Evolutionary conservation across 2,797 vertebrate genomes (phyloP).

Genomic region (Hippopotamyrus pictus): DNA sequence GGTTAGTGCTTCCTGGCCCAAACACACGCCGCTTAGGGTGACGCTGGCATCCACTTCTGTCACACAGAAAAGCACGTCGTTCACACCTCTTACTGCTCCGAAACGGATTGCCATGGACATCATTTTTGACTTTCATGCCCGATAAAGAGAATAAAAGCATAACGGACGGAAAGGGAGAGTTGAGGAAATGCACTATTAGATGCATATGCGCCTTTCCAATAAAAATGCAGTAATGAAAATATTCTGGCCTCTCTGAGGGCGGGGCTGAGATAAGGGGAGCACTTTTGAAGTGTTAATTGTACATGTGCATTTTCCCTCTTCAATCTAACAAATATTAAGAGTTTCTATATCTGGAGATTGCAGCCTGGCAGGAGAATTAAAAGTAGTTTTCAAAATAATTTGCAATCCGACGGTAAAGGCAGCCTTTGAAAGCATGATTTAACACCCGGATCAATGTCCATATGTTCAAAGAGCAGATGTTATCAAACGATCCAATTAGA

Average conservation of each 20-base stretch:
- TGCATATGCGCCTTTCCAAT: not conserved
- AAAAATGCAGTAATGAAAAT: not conserved
- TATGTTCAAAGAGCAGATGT: constrained; percentile 4
- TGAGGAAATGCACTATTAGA: not conserved
- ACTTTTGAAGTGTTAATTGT: not conserved
- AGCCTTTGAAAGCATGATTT: not conserved
- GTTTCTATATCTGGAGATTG: not conserved
- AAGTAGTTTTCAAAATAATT: not conserved
- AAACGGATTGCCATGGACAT: not conserved
- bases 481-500: constrained; percentile 6
- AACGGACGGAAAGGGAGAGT: not conserved
- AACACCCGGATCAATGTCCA: constrained; percentile 32
- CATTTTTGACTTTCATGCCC: not conserved
- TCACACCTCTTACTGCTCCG: not conserved
- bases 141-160: not conserved
- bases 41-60: not conserved
- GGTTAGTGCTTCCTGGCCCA: not conserved
- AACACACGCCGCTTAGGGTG: not conserved
- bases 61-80: not conserved
- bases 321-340: not conserved
- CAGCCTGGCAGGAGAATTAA: not conserved
- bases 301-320: not conserved
- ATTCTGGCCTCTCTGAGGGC: not conserved
- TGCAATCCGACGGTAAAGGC: not conserved
- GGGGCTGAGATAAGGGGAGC: not conserved